Base-by-base conservation (phyloP, 2,888 invertebrate species). In the Mythimna ferrago region DNA sequence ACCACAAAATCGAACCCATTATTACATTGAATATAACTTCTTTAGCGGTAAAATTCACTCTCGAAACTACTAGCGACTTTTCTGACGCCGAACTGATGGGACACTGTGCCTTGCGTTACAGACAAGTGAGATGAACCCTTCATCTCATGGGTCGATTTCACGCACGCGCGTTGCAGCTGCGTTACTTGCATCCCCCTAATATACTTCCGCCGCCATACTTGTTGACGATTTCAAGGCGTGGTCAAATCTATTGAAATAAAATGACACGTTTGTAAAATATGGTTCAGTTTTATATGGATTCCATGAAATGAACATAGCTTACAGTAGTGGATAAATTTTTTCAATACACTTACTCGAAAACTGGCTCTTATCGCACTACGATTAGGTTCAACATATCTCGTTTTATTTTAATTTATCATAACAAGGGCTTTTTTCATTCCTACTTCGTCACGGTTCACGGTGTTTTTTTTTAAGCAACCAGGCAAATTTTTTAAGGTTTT, bases 141-240 rank as follows among this genome's bases (percentile, higher is more conserved):
- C 38, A 48, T 38, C n/a, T n/a, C 35, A 19, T n/a, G 71, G 57
- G n/a, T 71, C 56, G 71, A 71, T 71, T 6, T 38, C 38, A 72
- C 71, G 71, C 71, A 71, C 19, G 71, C 71, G 71, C 57, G 26
- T 26, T 71, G 71, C 71, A 71, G 38, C 48, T 71, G 72, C 71
- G 48, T 56, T 19, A 44, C 19, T 56, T 44, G 21, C 70, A 70
- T 2, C 7, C 6, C 6, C 38, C 21, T 19, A 16, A 44, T 44
- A 57, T 21, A 48, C n/a, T 21, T 71, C 35, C 21, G 26, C 57
- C 26, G n/a, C 66, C 21, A 51, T 21, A 5, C n/a, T 64, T 7
- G 48, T 65, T 35, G 48, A 21, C 19, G 11, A 19, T 71, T 72
- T 48, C 14, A 14, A 38, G 72, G 57, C 57, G 71, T 57, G 56